Conservation (phyloP, 2,797 vertebrate genomes). For the Petrocephalus schoutedeni region DNA sequence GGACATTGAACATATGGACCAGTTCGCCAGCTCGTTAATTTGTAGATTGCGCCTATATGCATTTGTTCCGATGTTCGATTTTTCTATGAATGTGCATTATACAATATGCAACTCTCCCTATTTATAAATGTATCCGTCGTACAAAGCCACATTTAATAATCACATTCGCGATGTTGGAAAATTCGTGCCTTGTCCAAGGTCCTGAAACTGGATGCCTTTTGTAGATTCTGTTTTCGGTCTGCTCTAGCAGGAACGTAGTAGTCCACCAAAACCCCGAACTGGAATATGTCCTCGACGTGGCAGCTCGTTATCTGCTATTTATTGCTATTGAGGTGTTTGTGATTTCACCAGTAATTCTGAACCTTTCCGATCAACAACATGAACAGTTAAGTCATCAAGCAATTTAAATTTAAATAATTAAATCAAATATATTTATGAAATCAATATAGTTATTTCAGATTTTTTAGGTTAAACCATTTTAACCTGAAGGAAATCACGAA, state of each 20-base stretch:
- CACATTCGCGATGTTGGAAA: conserved; percentile 44
- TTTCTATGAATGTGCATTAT: background rate
- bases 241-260: background rate
- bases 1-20: conserved; percentile 46
- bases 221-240: conserved; percentile 6
- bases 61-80: background rate
- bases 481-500: background rate
- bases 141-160: conserved; percentile 13
- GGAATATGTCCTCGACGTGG: background rate
- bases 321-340: background rate
- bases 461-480: background rate
- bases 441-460: background rate
- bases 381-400: background rate
- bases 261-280: background rate
- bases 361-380: background rate
- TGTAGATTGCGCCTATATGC: background rate
- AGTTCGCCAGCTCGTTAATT: background rate
- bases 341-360: background rate
- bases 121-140: background rate
- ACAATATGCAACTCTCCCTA: background rate
- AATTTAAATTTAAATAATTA: background rate
- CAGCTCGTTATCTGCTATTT: background rate
- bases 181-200: conserved; percentile 56
- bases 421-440: background rate
- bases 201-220: conserved; percentile 39